A percentile compares a stretch with the other conserved stretches of the same genome.
phyloP scores from a whole-genome alignment of 2,888 invertebrate species.

The Agapostemon virescens region DNA sequence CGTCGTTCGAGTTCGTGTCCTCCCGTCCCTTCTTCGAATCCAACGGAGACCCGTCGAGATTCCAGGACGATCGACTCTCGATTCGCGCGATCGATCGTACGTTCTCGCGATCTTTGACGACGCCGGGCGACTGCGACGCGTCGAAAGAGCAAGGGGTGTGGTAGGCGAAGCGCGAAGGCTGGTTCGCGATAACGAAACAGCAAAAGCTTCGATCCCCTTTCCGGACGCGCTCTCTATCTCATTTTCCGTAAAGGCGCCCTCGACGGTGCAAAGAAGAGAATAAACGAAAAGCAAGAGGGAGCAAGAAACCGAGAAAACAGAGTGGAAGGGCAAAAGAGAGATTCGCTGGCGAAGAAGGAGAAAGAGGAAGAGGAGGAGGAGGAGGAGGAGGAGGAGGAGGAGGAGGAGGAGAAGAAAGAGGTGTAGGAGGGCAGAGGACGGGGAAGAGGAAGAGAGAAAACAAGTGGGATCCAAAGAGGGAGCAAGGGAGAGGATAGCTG shows the following conservation, averaged over 20 bases:
- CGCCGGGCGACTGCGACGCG: conserved; percentile 48
- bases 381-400: conserved; percentile 38
- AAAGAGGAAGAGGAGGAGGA: conserved; percentile 8
- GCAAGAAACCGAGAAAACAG: background rate
- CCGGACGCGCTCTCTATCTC: conserved; percentile 19
- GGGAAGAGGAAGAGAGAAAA: conserved; percentile 54
- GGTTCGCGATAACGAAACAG: conserved; percentile 62
- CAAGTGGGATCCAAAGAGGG: conserved; percentile 58
- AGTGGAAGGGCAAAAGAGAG: conserved; percentile 33
- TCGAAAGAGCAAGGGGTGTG: conserved; percentile 65
- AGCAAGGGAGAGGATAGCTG: conserved; percentile 71
- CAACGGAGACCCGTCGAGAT: background rate
- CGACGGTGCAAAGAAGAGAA: conserved; percentile 34
- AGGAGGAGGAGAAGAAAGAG: conserved; percentile 27
- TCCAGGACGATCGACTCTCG: background rate
- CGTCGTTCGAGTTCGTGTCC: background rate
- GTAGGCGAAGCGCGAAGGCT: conserved; percentile 61
- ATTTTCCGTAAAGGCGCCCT: conserved; percentile 18
- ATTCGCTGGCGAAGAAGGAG: conserved; percentile 19
- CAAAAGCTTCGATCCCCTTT: conserved; percentile 43
- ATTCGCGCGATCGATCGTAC: background rate
- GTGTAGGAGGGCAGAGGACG: conserved; percentile 26
- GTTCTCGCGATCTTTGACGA: conserved; percentile 55
- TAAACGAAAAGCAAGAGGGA: conserved; percentile 7
- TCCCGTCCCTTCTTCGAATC: background rate